A percentile compares a stretch with the other conserved stretches of the same genome.
phyloP scores from a whole-genome alignment of 2,113 vertebrate species.

The Hemiprocne comata region DNA sequence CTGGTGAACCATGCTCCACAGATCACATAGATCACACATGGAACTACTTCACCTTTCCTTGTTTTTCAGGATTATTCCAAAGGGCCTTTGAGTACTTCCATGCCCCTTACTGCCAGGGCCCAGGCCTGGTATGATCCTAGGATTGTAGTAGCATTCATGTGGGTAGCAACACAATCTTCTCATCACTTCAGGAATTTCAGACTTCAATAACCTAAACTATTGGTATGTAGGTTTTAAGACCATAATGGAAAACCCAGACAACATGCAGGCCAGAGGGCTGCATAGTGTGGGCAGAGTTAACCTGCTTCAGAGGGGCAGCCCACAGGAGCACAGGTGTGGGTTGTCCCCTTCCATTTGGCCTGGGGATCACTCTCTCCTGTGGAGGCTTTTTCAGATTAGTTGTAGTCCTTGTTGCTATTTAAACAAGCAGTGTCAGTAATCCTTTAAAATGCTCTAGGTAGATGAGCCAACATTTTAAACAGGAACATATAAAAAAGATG shows the following conservation, averaged over 20 bases:
- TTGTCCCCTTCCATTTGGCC: not conserved
- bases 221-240: not conserved
- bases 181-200: not conserved
- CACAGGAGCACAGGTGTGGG: accelerated
- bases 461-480: not conserved
- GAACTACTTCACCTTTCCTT: not conserved
- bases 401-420: not conserved
- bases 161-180: not conserved
- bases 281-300: not conserved
- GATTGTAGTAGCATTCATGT: not conserved
- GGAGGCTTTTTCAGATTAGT: not conserved
- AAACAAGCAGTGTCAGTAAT: not conserved
- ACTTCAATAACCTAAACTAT: not conserved
- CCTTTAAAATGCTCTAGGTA: not conserved
- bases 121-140: not conserved
- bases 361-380: not conserved
- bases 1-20: not conserved
- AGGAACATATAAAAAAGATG: not conserved
- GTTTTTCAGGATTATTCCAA: not conserved
- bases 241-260: not conserved
- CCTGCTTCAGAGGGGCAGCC: not conserved
- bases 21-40: accelerated
- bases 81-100: not conserved
- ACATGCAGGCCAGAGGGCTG: accelerated
- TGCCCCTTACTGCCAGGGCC: not conserved